Conservation (phyloP, 2,888 invertebrate genomes). For the Leptinotarsa peninsularis region DNA sequence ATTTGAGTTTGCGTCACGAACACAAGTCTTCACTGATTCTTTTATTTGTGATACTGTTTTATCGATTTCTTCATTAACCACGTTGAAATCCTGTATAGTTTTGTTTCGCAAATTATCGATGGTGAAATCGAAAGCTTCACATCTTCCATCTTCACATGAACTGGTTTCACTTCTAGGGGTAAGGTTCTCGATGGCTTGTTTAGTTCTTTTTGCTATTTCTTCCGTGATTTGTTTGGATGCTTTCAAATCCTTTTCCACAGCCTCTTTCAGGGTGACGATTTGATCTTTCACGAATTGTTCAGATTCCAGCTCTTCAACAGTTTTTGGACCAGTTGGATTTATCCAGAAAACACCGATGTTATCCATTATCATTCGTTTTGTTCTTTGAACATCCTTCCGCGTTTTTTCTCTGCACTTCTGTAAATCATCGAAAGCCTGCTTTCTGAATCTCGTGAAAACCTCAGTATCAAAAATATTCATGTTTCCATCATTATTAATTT, state of each 20-base stretch:
- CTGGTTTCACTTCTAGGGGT: background rate
- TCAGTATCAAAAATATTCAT: background rate
- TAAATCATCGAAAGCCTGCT: slow-evolving; percentile 7
- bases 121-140: background rate
- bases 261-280: slow-evolving; percentile 15
- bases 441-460: background rate
- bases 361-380: slow-evolving; percentile 22
- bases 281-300: slow-evolving; percentile 28
- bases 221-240: slow-evolving; percentile 16
- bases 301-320: slow-evolving; percentile 23
- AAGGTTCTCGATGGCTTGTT: slow-evolving; percentile 6
- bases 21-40: background rate
- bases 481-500: background rate
- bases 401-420: background rate
- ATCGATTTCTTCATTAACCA: background rate
- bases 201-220: slow-evolving; percentile 22
- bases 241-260: slow-evolving; percentile 21
- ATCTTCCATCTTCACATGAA: background rate
- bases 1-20: background rate
- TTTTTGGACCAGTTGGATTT: slow-evolving; percentile 25
- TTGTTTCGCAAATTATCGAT: background rate
- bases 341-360: slow-evolving; percentile 22
- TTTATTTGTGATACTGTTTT: background rate
- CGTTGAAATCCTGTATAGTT: background rate
- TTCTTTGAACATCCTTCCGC: background rate